Evolutionary conservation across 64 coral and sea anemone species (phyloP), one percentile per base, ranked within the genome.

Genomic region (Porites lutea): DNA sequence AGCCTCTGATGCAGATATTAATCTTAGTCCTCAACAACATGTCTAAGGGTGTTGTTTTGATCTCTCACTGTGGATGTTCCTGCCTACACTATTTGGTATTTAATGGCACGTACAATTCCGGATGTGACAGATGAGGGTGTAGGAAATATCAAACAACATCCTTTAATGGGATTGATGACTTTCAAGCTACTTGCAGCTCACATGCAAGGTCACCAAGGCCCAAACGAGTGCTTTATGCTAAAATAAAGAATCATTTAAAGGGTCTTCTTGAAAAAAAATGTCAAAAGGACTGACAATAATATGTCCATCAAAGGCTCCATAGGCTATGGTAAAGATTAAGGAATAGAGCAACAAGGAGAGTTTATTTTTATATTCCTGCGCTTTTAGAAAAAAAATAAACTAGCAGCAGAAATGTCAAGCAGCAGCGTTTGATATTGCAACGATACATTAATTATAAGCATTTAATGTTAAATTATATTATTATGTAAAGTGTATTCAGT

Each of bases 291-390:
- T 20, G 4, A 14, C 74, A 20, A 9, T 57, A 77, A 77, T 77
- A 16, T 52, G 6, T 62, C 55, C 52, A 27, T 79, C 52, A 59
- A 8, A 43, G 52, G 77, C n/a, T 79, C 27, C 27, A 45, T 73
- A 11, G 13, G 77, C 53, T 37, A 13, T 22, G 77, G 77, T 8
- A 82, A 82, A 9, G 37, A 65, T 65, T 65, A 48, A 82, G 43
- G 60, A 82, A 19, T 61, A 43, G 15, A 20, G 79, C 43, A 43
- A 64, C 48, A 44, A 65, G 69, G 81, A 84, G 81, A 82, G 61
- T 82, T 82, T 84, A 84, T 84, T 84, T 84, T 84, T 84, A 65
- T 84, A 84, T 84, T 48, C 80, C 59, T 52, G 81, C 65, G 81
- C 81, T 84, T 76, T 76, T 76, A 76, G 16, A 76, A 22, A 65